Percentiles rank a stretch among this genome's conserved stretches.
Evolutionary conservation across 1,140 invertebrate genomes (phyloP).

Genomic region (Ctenoplectra terminalis): DNA sequence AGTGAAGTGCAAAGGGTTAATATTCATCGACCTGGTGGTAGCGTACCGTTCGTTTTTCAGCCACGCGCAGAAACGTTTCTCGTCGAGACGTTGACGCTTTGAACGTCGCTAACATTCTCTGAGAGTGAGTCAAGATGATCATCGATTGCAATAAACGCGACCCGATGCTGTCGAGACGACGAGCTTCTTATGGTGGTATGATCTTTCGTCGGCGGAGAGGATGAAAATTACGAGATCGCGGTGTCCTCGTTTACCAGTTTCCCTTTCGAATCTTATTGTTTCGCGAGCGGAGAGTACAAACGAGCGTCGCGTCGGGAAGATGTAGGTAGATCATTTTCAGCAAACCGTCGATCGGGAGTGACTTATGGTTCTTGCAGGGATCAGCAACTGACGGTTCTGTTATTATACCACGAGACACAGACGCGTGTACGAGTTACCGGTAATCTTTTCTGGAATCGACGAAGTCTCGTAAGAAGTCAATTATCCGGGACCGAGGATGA

Average conservation of each 20-base stretch:
- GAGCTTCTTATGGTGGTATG: conserved; percentile 45
- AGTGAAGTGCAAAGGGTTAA: too few species aligned
- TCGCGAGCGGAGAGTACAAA: neutral
- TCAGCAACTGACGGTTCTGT: neutral
- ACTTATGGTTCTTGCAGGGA: neutral
- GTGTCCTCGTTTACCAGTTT: conserved; percentile 51
- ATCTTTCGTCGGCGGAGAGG: conserved; percentile 42
- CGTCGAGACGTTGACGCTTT: neutral
- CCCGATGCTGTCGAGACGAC: conserved; percentile 23
- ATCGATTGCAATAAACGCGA: conserved; percentile 54
- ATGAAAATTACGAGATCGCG: conserved; percentile 63
- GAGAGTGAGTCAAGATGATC: conserved; percentile 62
- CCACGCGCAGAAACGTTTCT: neutral
- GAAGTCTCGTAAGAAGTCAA: neutral
- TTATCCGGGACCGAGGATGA: conserved; percentile 28
- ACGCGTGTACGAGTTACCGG: neutral
- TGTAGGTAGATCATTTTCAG: conserved; percentile 18
- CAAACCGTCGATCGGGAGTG: neutral
- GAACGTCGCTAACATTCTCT: conserved; percentile 49
- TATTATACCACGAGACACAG: neutral
- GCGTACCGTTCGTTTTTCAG: neutral
- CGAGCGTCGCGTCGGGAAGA: neutral
- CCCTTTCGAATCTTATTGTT: conserved; percentile 55
- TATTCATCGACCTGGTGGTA: neutral
- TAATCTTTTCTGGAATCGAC: neutral